Evolutionary conservation across 2,113 vertebrate species (phyloP), one percentile per base, ranked within the genome.

Genomic region (Labrus mixtus): DNA sequence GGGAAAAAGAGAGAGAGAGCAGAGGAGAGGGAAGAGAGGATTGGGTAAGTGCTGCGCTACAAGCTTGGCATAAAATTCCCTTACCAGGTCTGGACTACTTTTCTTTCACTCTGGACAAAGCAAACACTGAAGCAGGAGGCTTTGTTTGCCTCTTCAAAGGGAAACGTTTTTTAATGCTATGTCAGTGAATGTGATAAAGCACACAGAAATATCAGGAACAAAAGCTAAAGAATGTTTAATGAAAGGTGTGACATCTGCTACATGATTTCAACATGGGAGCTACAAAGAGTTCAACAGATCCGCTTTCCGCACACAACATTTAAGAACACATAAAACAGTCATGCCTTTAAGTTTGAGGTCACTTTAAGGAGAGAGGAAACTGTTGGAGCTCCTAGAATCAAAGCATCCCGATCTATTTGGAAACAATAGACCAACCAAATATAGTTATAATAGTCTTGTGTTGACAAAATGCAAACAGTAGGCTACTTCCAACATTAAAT

Each of bases 111-210:
- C 54, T 0, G 36, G 78, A 87, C 54, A 84, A 82, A 88, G 72
- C 76, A 79, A 83, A 87, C 68, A 85, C 65, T 41, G 8, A 74
- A 77, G 45, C 60, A 36, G 70, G 41, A 79, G 64, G 53, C 59
- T 88, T 85, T 78, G 73, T 89, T 76, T 77, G 70, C 62, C 61
- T 87, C 78, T 64, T 84, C 75, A 82, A 76, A 88, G 51, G 67
- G 43, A 62, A 8, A 1, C 19, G 54, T 64, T 72, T 69, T 69
- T 56, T 80, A 64, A 88, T 86, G 64, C 67, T 64, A 68, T 37
- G 65, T 72, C 68, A 76, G 59, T 71, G 68, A 70, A 86, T 63
- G 41, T 68, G 78, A 72, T 12, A 8, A 20, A 70, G 56, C 61
- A 69, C 74, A 82, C 2, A 8, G 39, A 45, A 50, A 72, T 39